Evolutionary conservation across 2,888 invertebrate genomes (phyloP).

Genomic region (Nomada hirtipes): DNA sequence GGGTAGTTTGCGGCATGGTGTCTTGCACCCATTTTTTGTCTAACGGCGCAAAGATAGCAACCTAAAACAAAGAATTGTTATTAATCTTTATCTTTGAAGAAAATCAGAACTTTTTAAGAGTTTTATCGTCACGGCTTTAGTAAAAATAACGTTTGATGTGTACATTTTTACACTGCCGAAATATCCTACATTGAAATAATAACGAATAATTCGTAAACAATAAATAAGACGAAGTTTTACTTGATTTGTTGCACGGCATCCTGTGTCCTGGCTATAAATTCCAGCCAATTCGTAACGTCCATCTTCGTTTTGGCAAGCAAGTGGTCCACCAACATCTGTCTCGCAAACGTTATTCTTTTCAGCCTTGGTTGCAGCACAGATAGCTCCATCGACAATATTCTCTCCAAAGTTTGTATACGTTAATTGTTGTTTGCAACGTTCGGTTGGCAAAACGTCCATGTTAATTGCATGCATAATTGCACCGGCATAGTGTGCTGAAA

Average conservation of each 20-base stretch:
- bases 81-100: not conserved
- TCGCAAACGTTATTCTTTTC: constrained; percentile 91
- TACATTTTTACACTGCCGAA: too few species aligned
- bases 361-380: constrained; percentile 88
- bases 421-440: constrained; percentile 87
- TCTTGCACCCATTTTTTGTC: constrained; percentile 76
- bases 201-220: too few species aligned
- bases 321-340: constrained; percentile 92
- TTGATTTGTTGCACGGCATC: constrained; percentile 85
- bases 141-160: too few species aligned
- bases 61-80: constrained; percentile 64
- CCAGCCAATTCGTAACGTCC: constrained; percentile 90
- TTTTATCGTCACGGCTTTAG: too few species aligned
- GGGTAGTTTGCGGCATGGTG: constrained; percentile 19
- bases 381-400: constrained; percentile 87
- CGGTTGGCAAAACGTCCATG: constrained; percentile 87
- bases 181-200: too few species aligned
- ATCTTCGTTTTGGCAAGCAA: constrained; percentile 91
- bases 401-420: constrained; percentile 86
- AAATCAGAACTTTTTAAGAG: too few species aligned
- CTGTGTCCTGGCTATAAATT: constrained; percentile 91
- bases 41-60: constrained; percentile 78
- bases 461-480: constrained; percentile 91
- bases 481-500: constrained; percentile 89
- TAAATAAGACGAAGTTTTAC: constrained; percentile 60